Percentiles rank a stretch among this genome's conserved stretches.
phyloP scores from a whole-genome alignment of 2,797 vertebrate species.

The Enteromius unitaeniatus region DNA sequence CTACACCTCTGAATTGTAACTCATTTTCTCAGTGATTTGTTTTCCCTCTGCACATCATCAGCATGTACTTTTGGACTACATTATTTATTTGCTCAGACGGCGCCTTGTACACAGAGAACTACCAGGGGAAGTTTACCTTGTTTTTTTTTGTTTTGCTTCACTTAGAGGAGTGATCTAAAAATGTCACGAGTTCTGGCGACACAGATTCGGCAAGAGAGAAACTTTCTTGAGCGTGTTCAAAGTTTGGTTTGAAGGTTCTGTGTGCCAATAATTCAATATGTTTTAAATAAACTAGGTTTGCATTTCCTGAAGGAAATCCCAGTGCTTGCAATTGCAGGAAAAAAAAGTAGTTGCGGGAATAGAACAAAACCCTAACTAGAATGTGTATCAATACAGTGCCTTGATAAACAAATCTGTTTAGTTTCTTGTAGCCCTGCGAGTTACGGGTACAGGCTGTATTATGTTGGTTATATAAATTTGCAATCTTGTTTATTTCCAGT shows the following conservation, averaged over 20 bases:
- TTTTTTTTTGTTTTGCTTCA: conserved; percentile 54
- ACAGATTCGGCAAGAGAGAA: conserved; percentile 34
- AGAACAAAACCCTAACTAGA: background rate
- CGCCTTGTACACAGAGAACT: conserved; percentile 62
- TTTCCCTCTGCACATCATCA: conserved; percentile 50
- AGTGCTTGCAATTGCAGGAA: background rate
- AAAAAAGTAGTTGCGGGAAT: background rate
- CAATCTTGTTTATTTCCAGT: background rate
- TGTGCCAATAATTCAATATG: background rate
- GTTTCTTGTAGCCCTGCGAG: background rate
- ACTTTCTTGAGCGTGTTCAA: conserved; percentile 63
- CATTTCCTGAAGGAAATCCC: conserved; percentile 12
- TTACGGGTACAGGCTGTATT: background rate
- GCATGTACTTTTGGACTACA: conserved; percentile 63
- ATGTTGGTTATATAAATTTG: background rate
- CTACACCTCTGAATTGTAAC: conserved; percentile 30
- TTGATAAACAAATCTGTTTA: background rate
- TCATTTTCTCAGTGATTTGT: conserved; percentile 56
- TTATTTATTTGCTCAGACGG: conserved; percentile 61
- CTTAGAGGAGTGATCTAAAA: conserved; percentile 74
- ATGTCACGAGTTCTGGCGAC: conserved; percentile 71
- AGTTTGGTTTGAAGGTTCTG: background rate
- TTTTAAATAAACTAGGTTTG: conserved; percentile 9
- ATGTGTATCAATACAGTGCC: background rate
- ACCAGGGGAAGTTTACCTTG: conserved; percentile 60